These are phyloP conservation scores for Phymanthus crucifer DNA, from an alignment of 92 coral and sea anemone species.

Conservation along the genomic window DNA sequence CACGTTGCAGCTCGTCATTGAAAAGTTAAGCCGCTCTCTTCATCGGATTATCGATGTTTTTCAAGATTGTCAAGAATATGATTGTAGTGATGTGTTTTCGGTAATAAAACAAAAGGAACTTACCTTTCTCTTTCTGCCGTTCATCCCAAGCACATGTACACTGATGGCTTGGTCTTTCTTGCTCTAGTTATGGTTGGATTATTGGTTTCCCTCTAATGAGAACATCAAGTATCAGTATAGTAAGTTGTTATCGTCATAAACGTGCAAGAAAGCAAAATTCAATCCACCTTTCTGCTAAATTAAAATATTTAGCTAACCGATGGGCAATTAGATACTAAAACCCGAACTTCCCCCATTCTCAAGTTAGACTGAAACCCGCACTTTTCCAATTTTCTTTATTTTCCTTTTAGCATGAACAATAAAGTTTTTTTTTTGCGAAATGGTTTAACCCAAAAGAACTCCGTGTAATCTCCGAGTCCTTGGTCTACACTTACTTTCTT, in stretches of 20 bases:
- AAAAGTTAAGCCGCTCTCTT: not conserved
- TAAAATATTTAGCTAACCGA: too few relatives aligned
- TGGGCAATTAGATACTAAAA: too few relatives aligned
- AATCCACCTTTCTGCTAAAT: too few relatives aligned
- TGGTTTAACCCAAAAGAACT: not conserved
- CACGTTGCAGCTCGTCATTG: not conserved
- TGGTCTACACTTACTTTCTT: not conserved
- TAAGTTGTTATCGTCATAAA: not conserved
- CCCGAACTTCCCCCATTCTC: not conserved
- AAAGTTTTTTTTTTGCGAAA: not conserved
- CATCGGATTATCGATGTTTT: not conserved
- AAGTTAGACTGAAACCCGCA: not conserved
- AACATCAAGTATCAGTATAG: not conserved
- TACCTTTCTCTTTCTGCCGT: constrained; percentile 1
- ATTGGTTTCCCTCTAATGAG: not conserved
- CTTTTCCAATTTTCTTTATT: not conserved
- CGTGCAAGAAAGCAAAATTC: too few relatives aligned
- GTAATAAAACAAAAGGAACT: not conserved
- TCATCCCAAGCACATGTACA: not conserved
- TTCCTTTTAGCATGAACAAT: not conserved
- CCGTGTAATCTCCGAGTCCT: not conserved
- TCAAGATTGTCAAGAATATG: not conserved
- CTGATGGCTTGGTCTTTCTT: not conserved
- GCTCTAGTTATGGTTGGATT: not conserved
- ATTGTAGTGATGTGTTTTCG: not conserved